phyloP scores from a whole-genome alignment of 2,113 vertebrate species.

The Nothobranchius furzeri region DNA sequence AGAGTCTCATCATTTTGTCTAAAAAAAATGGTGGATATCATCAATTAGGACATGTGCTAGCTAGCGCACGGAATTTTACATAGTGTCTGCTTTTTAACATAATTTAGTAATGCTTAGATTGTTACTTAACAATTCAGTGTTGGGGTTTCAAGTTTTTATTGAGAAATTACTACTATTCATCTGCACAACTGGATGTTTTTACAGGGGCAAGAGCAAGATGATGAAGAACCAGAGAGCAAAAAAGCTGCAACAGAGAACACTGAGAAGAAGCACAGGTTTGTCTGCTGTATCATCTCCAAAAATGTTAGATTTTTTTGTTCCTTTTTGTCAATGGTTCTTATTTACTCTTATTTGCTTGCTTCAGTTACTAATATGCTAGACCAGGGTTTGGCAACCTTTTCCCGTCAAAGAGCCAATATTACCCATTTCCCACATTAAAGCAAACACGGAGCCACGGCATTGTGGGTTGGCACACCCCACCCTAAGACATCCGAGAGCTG shows the following conservation, averaged over 20 bases:
- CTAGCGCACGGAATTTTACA: too few relatives aligned
- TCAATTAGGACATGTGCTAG: too few relatives aligned
- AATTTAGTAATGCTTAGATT: not conserved
- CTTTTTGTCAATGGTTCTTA: not conserved
- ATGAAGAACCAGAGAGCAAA: constrained; percentile 80
- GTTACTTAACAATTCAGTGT: not conserved
- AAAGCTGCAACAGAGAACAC: constrained; percentile 72
- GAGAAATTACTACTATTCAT: not conserved
- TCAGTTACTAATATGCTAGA: not conserved
- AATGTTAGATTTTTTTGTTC: not conserved
- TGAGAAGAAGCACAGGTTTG: constrained; percentile 84
- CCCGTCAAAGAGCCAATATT: too few relatives aligned
- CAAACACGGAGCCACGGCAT: too few relatives aligned
- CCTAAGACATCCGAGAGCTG: too few relatives aligned
- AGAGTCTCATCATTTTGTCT: too few relatives aligned
- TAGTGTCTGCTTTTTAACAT: too few relatives aligned
- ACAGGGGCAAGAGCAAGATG: constrained; percentile 77
- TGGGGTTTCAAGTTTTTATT: not conserved
- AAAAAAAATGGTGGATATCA: too few relatives aligned
- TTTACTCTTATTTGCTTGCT: not conserved
- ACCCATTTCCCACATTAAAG: too few relatives aligned
- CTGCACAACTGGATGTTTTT: constrained; percentile 14
- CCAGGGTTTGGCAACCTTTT: too few relatives aligned
- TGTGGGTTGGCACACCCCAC: too few relatives aligned
- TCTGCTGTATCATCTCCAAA: constrained; percentile 1